These are phyloP conservation scores for Orussus abietinus DNA, from an alignment of 1,140 invertebrate species.

Conservation along the genomic window DNA sequence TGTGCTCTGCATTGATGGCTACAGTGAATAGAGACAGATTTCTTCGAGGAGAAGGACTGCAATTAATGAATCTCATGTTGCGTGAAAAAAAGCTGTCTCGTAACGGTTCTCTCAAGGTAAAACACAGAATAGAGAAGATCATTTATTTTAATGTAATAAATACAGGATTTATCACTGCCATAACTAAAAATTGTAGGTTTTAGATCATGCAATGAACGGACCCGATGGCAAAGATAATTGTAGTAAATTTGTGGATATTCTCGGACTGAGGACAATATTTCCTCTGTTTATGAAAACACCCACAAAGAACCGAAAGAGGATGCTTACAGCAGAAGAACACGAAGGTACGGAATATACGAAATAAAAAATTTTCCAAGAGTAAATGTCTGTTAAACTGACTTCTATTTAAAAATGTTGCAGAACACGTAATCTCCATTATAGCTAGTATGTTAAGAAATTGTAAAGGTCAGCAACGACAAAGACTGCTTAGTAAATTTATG, in stretches of 20 bases:
- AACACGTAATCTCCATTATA: slow-evolving; percentile 93
- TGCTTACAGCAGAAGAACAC: slow-evolving; percentile 85
- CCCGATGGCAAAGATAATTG: slow-evolving; percentile 92
- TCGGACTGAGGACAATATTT: slow-evolving; percentile 94
- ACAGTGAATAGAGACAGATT: slow-evolving; percentile 87
- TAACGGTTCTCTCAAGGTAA: slow-evolving; percentile 89
- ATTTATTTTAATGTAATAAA: background rate
- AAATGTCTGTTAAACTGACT: slow-evolving; percentile 8
- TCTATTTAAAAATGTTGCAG: slow-evolving; percentile 53
- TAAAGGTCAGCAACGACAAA: slow-evolving; percentile 81
- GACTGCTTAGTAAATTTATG: slow-evolving; percentile 92
- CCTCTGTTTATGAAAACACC: slow-evolving; percentile 99
- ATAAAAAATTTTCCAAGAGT: slow-evolving; percentile 5
- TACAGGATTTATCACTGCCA: too few species aligned
- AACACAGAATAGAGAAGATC: background rate
- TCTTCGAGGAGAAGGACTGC: slow-evolving; percentile 89
- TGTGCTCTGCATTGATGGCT: slow-evolving; percentile 91
- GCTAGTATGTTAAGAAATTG: slow-evolving; percentile 90
- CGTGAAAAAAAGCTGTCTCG: slow-evolving; percentile 95
- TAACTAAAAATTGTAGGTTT: slow-evolving; percentile 50
- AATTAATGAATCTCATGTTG: slow-evolving; percentile 96
- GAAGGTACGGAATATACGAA: slow-evolving; percentile 63
- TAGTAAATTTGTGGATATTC: slow-evolving; percentile 97
- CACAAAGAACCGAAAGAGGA: slow-evolving; percentile 77
- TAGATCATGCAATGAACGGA: slow-evolving; percentile 94